Percentiles rank a stretch among this genome's conserved stretches.
These are phyloP conservation scores for Atrichornis clamosus DNA, from an alignment of 2,113 vertebrate genomes.

Conservation along the genomic window DNA sequence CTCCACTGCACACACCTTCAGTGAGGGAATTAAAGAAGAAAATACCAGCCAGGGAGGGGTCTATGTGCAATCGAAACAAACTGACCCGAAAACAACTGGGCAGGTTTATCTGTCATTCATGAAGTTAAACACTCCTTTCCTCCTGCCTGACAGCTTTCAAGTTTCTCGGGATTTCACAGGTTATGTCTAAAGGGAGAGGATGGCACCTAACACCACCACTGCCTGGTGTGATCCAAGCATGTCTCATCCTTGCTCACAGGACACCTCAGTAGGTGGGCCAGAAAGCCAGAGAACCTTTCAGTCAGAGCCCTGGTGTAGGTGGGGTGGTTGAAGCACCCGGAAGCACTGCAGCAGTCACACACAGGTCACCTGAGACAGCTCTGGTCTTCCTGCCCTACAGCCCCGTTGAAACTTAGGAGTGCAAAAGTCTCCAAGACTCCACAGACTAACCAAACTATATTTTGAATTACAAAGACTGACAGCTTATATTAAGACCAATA, in stretches of 20 bases:
- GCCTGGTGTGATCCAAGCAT: neutral
- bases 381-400: neutral
- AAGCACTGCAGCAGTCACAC: neutral
- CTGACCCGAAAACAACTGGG: neutral
- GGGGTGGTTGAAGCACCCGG: accelerated
- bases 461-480: neutral
- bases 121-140: neutral
- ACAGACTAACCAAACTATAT: neutral
- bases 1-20: neutral
- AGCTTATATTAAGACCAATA: neutral
- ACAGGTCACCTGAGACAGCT: neutral
- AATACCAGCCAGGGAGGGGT: neutral
- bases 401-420: neutral
- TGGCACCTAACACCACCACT: neutral
- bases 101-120: neutral
- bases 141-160: neutral
- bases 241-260: accelerated
- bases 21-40: neutral
- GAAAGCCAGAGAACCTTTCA: neutral
- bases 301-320: neutral
- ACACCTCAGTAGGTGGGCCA: neutral
- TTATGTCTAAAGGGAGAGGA: neutral
- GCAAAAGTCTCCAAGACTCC: neutral
- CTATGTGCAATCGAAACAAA: neutral
- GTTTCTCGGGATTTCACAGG: neutral